Conservation (phyloP, 92 coral and sea anemone genomes). For the Umimayanthus kanabou region DNA sequence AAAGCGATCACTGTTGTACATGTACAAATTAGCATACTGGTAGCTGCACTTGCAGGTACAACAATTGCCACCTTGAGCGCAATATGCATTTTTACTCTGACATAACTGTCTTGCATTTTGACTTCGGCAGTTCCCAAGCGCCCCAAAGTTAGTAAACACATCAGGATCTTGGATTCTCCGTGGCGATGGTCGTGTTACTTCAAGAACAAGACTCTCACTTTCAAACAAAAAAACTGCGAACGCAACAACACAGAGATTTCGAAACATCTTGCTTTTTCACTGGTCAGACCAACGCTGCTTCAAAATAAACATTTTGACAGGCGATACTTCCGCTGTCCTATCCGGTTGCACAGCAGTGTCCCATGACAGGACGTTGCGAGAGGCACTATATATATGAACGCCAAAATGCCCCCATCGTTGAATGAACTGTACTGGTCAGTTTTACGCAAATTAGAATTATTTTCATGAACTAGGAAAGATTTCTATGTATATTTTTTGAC, state of each 20-base stretch:
- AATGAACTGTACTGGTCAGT: too few relatives aligned
- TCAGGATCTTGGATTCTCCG: neutral
- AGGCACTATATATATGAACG: neutral
- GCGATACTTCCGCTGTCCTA: neutral
- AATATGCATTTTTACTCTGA: neutral
- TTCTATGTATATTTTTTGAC: too few relatives aligned
- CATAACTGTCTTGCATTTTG: neutral
- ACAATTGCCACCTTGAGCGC: constrained; percentile 20
- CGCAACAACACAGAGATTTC: neutral
- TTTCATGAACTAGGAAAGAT: too few relatives aligned
- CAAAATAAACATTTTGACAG: constrained; percentile 20
- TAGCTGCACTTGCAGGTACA: constrained; percentile 41
- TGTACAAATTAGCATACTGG: constrained; percentile 37
- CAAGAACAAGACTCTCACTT: neutral
- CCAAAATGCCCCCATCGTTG: too few relatives aligned
- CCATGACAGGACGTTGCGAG: neutral
- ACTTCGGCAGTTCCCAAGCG: neutral
- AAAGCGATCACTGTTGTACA: neutral
- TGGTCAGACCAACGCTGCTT: neutral
- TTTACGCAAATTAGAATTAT: too few relatives aligned
- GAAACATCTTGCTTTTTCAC: neutral
- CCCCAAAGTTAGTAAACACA: neutral
- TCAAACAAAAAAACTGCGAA: neutral
- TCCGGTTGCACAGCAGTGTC: neutral
- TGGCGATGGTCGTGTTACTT: constrained; percentile 15